A percentile compares a stretch with the other conserved stretches of the same genome.
These are phyloP conservation scores for Leistus spinibarbis DNA, from an alignment of 2,888 invertebrate species.

Conservation along the genomic window DNA sequence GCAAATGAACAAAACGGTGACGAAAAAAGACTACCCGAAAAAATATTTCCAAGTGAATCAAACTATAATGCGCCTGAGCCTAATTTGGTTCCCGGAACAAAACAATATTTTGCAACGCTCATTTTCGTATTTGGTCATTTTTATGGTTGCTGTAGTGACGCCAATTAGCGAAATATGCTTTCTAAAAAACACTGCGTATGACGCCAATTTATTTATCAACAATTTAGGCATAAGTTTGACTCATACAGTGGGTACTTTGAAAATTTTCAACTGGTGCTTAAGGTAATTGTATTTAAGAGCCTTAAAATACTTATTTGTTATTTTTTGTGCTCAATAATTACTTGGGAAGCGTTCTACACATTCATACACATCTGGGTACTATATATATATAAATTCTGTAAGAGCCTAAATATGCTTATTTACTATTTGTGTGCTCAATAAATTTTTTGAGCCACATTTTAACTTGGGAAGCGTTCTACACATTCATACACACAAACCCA, in stretches of 20 bases:
- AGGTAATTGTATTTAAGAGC: too few relatives aligned
- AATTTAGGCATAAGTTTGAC: neutral
- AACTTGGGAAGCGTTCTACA: too few relatives aligned
- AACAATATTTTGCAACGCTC: neutral
- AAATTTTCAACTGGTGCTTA: neutral
- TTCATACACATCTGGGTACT: too few relatives aligned
- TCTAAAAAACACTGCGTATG: neutral
- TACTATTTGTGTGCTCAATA: too few relatives aligned
- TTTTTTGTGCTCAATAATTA: too few relatives aligned
- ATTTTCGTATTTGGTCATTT: neutral
- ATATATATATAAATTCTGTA: too few relatives aligned
- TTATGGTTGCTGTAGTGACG: neutral
- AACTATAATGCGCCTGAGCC: neutral
- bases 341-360: too few relatives aligned
- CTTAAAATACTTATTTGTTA: too few relatives aligned
- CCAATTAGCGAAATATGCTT: neutral
- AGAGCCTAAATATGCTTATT: too few relatives aligned
- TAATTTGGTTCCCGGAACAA: neutral
- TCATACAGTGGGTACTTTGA: neutral
- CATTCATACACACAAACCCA: too few relatives aligned
- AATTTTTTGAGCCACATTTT: too few relatives aligned
- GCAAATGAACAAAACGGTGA: neutral
- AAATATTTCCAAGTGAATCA: neutral
- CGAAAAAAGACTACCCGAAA: neutral
- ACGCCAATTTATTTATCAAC: neutral